These are phyloP conservation scores for Characodon lateralis DNA, from an alignment of 2,797 vertebrate species.

Conservation along the genomic window DNA sequence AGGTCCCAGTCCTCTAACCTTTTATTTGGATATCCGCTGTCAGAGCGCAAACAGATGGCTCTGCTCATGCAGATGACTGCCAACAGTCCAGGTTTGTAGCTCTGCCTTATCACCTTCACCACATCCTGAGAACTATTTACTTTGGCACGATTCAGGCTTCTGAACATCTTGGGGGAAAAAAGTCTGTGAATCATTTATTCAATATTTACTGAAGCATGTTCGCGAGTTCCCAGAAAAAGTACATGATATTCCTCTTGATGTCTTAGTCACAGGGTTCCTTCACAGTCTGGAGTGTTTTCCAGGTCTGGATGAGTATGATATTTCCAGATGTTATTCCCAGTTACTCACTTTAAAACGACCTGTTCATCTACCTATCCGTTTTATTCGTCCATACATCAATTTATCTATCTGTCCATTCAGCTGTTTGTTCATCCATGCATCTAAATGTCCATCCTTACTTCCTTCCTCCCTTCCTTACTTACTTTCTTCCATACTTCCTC, in stretches of 20 bases:
- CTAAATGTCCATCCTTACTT: too few species aligned
- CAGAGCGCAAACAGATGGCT: slow-evolving; percentile 99
- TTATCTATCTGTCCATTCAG: too few species aligned
- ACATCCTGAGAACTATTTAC: slow-evolving; percentile 36
- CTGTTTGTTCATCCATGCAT: too few species aligned
- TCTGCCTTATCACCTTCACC: slow-evolving; percentile 18
- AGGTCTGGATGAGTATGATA: not conserved
- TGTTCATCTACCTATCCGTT: too few species aligned
- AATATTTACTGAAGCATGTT: not conserved
- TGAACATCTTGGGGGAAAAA: not conserved
- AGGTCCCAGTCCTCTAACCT: slow-evolving; percentile 94
- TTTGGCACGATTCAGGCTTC: slow-evolving; percentile 36
- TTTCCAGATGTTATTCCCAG: not conserved
- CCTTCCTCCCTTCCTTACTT: too few species aligned
- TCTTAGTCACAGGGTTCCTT: not conserved
- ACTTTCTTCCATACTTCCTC: too few species aligned
- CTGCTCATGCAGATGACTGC: slow-evolving; percentile 99
- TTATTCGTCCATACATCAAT: too few species aligned
- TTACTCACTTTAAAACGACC: not conserved
- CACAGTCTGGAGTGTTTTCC: not conserved
- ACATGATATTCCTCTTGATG: not conserved
- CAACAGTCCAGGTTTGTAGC: slow-evolving; percentile 93
- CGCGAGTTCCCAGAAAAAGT: slow-evolving; percentile 14
- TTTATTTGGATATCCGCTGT: slow-evolving; percentile 97
- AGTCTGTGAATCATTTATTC: slow-evolving; percentile 10